Evolutionary conservation across 2,888 invertebrate species (phyloP).

Genomic region (Morpho achilles): DNA sequence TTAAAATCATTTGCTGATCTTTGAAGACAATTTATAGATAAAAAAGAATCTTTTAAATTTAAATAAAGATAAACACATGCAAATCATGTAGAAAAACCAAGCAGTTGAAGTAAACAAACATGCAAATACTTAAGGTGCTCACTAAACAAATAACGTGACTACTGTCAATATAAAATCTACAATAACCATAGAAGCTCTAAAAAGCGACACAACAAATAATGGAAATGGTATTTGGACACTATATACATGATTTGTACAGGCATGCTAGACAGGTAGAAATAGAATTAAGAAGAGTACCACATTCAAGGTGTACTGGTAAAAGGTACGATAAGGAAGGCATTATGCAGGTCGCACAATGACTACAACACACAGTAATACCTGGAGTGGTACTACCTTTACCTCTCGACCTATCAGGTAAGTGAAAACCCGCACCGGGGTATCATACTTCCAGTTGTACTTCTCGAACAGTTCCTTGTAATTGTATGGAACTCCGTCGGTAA

Average conservation of each 20-base stretch:
- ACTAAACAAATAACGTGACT: neutral
- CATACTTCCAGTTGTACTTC: conserved; percentile 89
- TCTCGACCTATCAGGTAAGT: conserved; percentile 98
- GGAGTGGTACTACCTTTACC: conserved; percentile 81
- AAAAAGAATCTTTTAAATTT: no score
- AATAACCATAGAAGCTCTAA: conserved; percentile 5
- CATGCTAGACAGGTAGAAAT: conserved; percentile 27
- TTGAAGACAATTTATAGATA: no score
- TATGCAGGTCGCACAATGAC: conserved; percentile 78
- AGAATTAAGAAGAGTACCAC: conserved; percentile 63
- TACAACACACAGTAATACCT: conserved; percentile 78
- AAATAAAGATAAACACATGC: no score
- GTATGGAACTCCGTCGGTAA: conserved; percentile 99
- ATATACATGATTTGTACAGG: conserved; percentile 11
- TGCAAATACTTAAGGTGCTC: no score
- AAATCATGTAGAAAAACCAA: no score
- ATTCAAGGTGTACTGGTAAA: conserved; percentile 73
- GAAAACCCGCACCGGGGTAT: conserved; percentile 95
- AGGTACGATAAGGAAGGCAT: conserved; percentile 61
- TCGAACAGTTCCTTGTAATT: conserved; percentile 96
- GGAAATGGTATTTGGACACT: conserved; percentile 19
- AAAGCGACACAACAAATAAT: conserved; percentile 17
- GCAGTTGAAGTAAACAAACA: no score
- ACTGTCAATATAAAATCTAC: conserved; percentile 2
- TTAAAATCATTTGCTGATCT: no score